Evolutionary conservation across 2,888 invertebrate species (phyloP).

Genomic region (Drosophila neutralis): DNA sequence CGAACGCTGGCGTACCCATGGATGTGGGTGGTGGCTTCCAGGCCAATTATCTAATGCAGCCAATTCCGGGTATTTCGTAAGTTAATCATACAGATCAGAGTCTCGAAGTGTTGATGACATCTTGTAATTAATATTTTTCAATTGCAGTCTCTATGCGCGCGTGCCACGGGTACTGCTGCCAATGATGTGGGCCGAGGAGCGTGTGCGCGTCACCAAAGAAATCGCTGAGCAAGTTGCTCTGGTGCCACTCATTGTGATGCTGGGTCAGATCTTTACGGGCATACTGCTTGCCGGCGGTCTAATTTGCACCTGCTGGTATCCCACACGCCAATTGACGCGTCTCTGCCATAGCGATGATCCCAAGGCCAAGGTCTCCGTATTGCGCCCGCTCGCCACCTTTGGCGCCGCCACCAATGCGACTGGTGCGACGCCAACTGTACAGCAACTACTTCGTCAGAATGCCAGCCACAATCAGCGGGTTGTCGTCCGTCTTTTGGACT

Average conservation of each 20-base stretch:
- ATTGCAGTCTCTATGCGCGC: constrained; percentile 63
- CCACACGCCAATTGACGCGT: constrained; percentile 74
- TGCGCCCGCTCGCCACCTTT: constrained; percentile 67
- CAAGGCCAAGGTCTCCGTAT: constrained; percentile 68
- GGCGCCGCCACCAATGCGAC: constrained; percentile 17
- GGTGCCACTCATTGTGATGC: constrained; percentile 86
- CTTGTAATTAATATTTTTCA: background rate
- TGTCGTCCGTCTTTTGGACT: constrained; percentile 68
- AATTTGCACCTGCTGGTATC: constrained; percentile 83
- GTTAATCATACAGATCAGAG: constrained; percentile 61
- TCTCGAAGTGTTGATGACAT: background rate
- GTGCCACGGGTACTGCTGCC: constrained; percentile 88
- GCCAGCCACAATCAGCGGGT: constrained; percentile 60
- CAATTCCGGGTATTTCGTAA: constrained; percentile 88
- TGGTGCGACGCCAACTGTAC: constrained; percentile 15
- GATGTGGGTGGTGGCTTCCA: constrained; percentile 92
- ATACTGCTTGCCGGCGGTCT: constrained; percentile 85
- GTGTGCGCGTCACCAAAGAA: constrained; percentile 87
- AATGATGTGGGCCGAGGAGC: constrained; percentile 91
- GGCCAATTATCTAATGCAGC: constrained; percentile 90
- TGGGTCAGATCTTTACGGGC: constrained; percentile 86
- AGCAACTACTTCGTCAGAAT: constrained; percentile 32
- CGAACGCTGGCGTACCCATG: constrained; percentile 91
- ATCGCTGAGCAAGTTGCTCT: constrained; percentile 86
- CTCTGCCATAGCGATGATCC: constrained; percentile 73